A percentile compares a stretch with the other conserved stretches of the same genome.
phyloP scores from a whole-genome alignment of 2,113 vertebrate genomes.

The Pseudorectes ferrugineus region DNA sequence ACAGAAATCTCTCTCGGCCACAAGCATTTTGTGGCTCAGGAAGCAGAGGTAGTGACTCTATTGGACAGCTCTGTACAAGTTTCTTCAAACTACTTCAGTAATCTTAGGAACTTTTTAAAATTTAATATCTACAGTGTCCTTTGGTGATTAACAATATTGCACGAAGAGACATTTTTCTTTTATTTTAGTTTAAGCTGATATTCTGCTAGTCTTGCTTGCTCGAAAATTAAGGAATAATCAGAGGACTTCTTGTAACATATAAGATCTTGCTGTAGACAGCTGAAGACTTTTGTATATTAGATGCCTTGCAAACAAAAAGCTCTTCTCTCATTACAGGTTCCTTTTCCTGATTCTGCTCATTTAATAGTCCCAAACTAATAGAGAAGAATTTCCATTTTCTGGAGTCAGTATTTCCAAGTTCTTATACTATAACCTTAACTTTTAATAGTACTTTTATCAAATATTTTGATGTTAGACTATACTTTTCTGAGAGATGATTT shows the following conservation, averaged over 20 bases:
- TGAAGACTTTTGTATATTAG: not conserved
- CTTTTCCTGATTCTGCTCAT: not conserved
- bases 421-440: not conserved
- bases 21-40: constrained; percentile 30
- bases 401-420: not conserved
- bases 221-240: not conserved
- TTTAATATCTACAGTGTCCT: not conserved
- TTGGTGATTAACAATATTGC: not conserved
- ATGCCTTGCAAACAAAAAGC: not conserved
- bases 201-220: not conserved
- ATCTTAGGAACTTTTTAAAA: not conserved
- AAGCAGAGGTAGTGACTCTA: not conserved
- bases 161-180: not conserved
- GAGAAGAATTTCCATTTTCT: not conserved
- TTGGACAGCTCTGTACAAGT: not conserved
- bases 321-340: not conserved
- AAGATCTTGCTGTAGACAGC: not conserved
- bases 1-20: constrained; percentile 13
- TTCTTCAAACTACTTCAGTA: not conserved
- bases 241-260: not conserved
- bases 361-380: not conserved
- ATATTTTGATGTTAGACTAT: not conserved
- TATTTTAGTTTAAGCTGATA: not conserved
- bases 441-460: not conserved
- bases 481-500: not conserved